Evolutionary conservation across 2,888 invertebrate species (phyloP).

Genomic region (Ornithoptera alexandrae): DNA sequence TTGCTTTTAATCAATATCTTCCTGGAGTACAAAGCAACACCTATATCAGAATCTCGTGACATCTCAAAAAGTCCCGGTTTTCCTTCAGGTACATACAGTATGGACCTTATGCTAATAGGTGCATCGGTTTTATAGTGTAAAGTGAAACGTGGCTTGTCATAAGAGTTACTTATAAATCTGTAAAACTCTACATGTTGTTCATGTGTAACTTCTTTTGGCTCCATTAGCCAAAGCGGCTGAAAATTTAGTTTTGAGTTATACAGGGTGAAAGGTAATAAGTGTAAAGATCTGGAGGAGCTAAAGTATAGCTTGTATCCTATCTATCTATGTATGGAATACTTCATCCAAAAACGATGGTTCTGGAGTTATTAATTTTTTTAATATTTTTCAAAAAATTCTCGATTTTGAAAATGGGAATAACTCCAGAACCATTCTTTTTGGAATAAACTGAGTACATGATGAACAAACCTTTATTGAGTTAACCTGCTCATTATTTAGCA

Average conservation of each 20-base stretch:
- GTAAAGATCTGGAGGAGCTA: too few species aligned
- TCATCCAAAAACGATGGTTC: too few species aligned
- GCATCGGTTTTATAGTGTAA: slow-evolving; percentile 96
- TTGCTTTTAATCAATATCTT: slow-evolving; percentile 96
- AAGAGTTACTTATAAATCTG: slow-evolving; percentile 91
- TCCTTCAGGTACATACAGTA: slow-evolving; percentile 96
- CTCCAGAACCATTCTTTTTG: too few species aligned
- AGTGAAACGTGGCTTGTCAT: slow-evolving; percentile 92
- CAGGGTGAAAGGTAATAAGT: too few species aligned
- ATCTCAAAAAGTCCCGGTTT: slow-evolving; percentile 95
- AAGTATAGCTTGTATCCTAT: too few species aligned
- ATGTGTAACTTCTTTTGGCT: slow-evolving; percentile 90
- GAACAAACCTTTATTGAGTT: slow-evolving; percentile 88
- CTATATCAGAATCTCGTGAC: slow-evolving; percentile 90
- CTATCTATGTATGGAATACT: too few species aligned
- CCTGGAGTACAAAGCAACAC: slow-evolving; percentile 93
- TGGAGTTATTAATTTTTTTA: too few species aligned
- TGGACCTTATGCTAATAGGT: slow-evolving; percentile 92
- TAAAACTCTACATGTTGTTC: slow-evolving; percentile 97
- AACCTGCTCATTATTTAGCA: slow-evolving; percentile 91
- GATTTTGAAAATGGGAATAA: too few species aligned
- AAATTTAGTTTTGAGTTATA: slow-evolving; percentile 33
- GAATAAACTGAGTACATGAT: too few species aligned
- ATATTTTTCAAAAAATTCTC: too few species aligned
- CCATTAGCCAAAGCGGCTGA: slow-evolving; percentile 95